Evolutionary conservation across 2,797 vertebrate species (phyloP), one percentile per base, ranked within the genome.

Genomic region (Scyliorhinus canicula): DNA sequence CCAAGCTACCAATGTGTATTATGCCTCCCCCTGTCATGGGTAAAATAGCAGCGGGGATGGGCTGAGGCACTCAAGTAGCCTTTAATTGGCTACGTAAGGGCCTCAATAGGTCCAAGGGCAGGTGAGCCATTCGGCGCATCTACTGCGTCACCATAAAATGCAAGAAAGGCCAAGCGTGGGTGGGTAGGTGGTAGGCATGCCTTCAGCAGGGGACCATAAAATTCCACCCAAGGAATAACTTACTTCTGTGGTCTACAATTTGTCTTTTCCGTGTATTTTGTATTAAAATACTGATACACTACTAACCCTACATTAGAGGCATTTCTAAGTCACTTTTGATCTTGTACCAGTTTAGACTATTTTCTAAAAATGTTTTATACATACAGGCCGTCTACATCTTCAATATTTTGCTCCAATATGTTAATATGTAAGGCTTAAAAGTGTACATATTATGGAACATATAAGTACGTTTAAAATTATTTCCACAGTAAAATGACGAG

Each of bases 391-490:
- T n/a, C 28, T 31, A 71, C 19, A 16, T 57, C 50, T 52, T 94
- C 67, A 74, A 52, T 71, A 35, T 94, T n/a, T 52, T 93, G 44
- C 35, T 94, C 93, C 8, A 7, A 47, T 35, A 28, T 71, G 28
- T 94, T 94, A 74, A 71, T 31, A 94, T 74, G 44, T 35, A 71
- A 52, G 8, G 40, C 31, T 50, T 52, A 47, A 93, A 44, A 93
- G 47, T 47, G 28, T 69, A 35, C 47, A 50, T 93, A 19, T 74
- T 55, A 71, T 55, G 28, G 52, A 88, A 88, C 47, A 57, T 44
- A 21, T 60, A 93, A 93, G 69, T 69, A 93, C 26, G 67, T 35
- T 24, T 71, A 50, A 47, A 93, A 47, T 44, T 94, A 94, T 91
- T n/a, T 52, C 1, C 35, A 35, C 74, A 94, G 7, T 47, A 47